Evolutionary conservation across 2,113 vertebrate genomes (phyloP), one percentile per base, ranked within the genome.

Genomic region (Silurus glanis): DNA sequence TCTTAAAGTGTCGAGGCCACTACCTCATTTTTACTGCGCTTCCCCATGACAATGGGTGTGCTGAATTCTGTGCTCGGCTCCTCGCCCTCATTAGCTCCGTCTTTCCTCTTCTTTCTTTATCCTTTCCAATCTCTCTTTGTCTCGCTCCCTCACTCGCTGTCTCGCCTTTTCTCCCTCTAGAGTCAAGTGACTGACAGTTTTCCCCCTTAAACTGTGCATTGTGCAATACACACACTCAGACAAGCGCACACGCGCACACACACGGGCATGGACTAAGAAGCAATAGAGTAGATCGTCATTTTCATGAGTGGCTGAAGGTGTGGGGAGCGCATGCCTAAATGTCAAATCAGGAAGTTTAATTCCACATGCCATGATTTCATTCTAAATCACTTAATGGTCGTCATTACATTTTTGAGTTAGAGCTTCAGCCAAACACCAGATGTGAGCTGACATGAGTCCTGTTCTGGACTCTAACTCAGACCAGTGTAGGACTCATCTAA

Each of bases 1-100:
- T 93, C 93, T 94, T 94, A 94, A 95, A 95, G 93, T 95, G 93
- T 90, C 90, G 87, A 83, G 91, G 89, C 91, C 93, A 91, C 94
- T 92, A 85, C 91, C 91, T 93, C 91, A 92, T 89, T 93, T 95
- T 95, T 94, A 94, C 90, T 90, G 91, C 90, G 37, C 80, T 92
- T 80, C 92, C 91, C 87, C 91, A 87, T 84, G 90, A 93, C 93
- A 92, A 92, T 91, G 89, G 90, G 86, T 79, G 90, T 86, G 89
- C 90, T 91, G 91, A 91, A 92, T 90, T 87, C 87, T 85, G 58
- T 81, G 72, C 83, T 84, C 56, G n/a, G 49, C 37, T 78, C 25
- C n/a, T 84, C 91, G 89, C 90, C 91, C 93, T 94, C 93, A 92
- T 94, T 93, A 93, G 92, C 83, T 90, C 82, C 69, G 87, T 91